Evolutionary conservation across 1,140 invertebrate genomes (phyloP).

Genomic region (Zeugodacus cucurbitae): DNA sequence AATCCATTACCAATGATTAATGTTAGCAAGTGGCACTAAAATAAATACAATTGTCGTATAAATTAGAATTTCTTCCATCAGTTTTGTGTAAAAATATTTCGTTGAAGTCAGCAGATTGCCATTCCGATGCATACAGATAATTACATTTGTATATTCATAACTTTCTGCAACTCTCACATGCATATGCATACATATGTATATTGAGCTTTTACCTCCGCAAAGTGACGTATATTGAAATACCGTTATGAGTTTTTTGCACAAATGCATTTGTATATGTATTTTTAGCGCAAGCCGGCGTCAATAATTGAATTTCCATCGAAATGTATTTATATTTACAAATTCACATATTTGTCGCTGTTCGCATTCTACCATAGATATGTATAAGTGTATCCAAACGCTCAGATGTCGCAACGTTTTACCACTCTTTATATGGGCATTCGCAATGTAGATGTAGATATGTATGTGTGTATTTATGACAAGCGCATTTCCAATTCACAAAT

Average conservation of each 20-base stretch:
- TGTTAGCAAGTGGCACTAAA: not conserved
- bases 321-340: not conserved
- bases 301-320: conserved; percentile 3
- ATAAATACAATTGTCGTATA: not conserved
- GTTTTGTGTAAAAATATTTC: not conserved
- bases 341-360: not conserved
- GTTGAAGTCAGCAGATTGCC: not conserved
- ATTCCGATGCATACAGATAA: not conserved
- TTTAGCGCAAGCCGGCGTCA: not conserved
- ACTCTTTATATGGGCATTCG: not conserved
- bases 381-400: not conserved
- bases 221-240: conserved; percentile 42
- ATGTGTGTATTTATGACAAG: too few relatives aligned
- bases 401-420: not conserved
- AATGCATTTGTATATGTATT: not conserved
- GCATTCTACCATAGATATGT: not conserved
- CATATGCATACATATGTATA: not conserved
- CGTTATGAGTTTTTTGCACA: not conserved
- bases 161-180: not conserved
- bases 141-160: not conserved
- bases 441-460: not conserved
- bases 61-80: not conserved
- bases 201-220: conserved; percentile 42
- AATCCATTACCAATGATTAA: not conserved
- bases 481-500: not conserved